Conservation (phyloP, 2,888 invertebrate genomes). For the Serripes groenlandicus region DNA sequence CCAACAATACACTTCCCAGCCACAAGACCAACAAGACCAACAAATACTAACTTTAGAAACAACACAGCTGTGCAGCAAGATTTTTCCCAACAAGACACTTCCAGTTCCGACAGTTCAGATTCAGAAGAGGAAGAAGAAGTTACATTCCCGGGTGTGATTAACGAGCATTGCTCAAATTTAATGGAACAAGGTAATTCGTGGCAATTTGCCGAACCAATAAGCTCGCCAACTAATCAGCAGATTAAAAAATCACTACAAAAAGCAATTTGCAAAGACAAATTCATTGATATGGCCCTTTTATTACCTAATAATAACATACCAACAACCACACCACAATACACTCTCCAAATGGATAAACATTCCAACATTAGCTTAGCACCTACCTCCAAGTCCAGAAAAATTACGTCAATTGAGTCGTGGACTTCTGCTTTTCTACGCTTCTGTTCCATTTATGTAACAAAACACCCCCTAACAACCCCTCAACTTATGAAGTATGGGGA, state of each 20-base stretch:
- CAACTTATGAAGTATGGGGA: conserved; percentile 53
- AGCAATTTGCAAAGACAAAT: background rate
- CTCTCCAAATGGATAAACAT: no score
- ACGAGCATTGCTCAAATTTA: background rate
- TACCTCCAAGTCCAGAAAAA: no score
- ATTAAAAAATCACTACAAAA: background rate
- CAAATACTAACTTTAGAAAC: no score
- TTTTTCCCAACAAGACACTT: no score
- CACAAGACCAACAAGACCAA: no score
- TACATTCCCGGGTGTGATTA: background rate
- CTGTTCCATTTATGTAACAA: conserved; percentile 23
- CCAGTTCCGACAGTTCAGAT: no score
- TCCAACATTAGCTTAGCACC: no score
- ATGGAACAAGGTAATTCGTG: background rate
- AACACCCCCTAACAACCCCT: conserved; percentile 11
- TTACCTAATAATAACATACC: no score
- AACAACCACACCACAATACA: no score
- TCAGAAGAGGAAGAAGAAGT: no score
- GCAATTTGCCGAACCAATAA: background rate
- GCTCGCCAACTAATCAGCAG: background rate
- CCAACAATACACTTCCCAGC: no score
- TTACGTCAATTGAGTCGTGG: conserved; percentile 21
- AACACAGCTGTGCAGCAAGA: no score
- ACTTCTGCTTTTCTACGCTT: conserved; percentile 42
- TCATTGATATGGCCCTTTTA: background rate